phyloP scores from a whole-genome alignment of 2,888 invertebrate genomes.

The Lysandra coridon region DNA sequence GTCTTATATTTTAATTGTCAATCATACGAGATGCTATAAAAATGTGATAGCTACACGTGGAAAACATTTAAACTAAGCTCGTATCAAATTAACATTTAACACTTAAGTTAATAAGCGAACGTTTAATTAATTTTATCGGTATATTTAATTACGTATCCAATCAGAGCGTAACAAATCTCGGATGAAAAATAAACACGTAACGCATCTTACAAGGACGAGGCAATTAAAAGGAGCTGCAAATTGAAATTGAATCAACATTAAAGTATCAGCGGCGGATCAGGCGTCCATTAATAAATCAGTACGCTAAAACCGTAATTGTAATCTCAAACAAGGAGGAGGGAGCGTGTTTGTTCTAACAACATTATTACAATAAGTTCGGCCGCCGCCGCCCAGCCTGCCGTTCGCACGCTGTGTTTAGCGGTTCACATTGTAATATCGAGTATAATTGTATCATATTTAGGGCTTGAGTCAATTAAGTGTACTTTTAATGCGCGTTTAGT shows the following conservation, averaged over 20 bases:
- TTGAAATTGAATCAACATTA: conserved; percentile 78
- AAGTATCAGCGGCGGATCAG: conserved; percentile 79
- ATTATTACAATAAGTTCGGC: conserved; percentile 80
- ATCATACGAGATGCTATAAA: background rate
- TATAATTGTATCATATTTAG: conserved; percentile 4
- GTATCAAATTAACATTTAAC: background rate
- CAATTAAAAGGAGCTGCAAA: conserved; percentile 44
- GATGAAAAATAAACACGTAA: conserved; percentile 18
- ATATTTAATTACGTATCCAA: conserved; percentile 6
- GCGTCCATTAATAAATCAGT: conserved; percentile 80
- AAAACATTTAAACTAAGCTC: background rate
- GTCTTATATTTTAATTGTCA: background rate
- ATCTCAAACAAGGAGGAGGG: conserved; percentile 78
- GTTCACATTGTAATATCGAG: conserved; percentile 12
- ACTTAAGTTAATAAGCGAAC: no score
- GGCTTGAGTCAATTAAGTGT: background rate
- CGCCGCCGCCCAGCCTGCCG: conserved; percentile 52
- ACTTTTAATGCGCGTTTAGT: background rate
- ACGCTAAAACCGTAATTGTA: conserved; percentile 81
- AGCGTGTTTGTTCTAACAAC: conserved; percentile 78
- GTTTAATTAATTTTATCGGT: conserved; percentile 6
- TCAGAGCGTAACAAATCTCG: background rate
- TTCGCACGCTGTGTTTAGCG: conserved; percentile 57
- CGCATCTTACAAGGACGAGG: conserved; percentile 2
- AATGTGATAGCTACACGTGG: background rate